Base-by-base conservation (phyloP, 37 sponge, comb jelly and placozoan species). In the Haliclona indistincta region DNA sequence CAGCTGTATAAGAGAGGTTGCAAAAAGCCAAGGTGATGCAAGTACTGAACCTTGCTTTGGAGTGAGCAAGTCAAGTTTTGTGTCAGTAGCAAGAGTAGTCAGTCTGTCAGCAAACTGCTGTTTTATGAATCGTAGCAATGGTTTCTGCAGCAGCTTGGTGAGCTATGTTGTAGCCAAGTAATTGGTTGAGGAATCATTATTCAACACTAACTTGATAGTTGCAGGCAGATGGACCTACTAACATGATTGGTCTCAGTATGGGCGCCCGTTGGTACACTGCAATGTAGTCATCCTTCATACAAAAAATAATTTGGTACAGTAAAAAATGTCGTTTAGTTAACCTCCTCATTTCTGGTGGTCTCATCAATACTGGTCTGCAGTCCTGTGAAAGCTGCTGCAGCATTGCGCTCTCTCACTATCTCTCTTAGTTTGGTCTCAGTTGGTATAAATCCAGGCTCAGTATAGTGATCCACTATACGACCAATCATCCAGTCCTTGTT, bases 401-500 rank as follows among this genome's bases (percentile, higher is more conserved):
- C 13, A 47, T 8, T 47, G 13, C 49, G 13, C 49, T 47, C 49
- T 47, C 49, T 47, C 13, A 47, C 49, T 17, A 47, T 13, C 8
- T 47, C 49, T 47, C 49, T 13, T 17, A 13, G 49, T 13, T 47
- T 13, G 13, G 49, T 13, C 8, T 17, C 49, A 47, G 13, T 77
- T 38, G 84, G 84, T 8, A 84, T 20, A 28, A 84, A 75, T 36
- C 63, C 71, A 39, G 76, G 68, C 20, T 45, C 41, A 11, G 49
- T 62, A 30, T 43, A 38, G 1, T 70, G 61, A 0, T 71, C 84
- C 6, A 84, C 77, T 3, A 84, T 63, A 2, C 84, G 63, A 2
- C 84, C 84, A 8, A 84, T 75, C 70, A 77, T 69, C 84, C 84
- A 84, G 54, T 67, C 60, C 0, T 64, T 53, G 53, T 49, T 73